Conservation (phyloP, 1,140 invertebrate genomes). For the Tetranychus cinnabarinus region DNA sequence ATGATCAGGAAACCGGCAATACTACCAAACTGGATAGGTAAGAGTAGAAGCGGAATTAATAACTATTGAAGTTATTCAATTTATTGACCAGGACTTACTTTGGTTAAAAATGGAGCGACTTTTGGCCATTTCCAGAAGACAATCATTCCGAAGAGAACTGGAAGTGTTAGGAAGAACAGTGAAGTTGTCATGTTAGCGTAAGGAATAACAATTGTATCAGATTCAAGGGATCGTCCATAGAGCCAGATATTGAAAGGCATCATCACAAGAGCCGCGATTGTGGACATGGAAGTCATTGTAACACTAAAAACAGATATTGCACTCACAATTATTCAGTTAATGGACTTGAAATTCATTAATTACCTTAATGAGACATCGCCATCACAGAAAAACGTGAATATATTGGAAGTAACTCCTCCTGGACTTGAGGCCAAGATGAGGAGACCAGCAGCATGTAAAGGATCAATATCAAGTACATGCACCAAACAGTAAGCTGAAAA, state of each 20-base stretch:
- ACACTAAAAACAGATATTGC: slow-evolving; percentile 15
- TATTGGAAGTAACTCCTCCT: slow-evolving; percentile 22
- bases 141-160: slow-evolving; percentile 19
- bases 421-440: slow-evolving; percentile 21
- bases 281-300: slow-evolving; percentile 21
- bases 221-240: slow-evolving; percentile 19
- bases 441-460: slow-evolving; percentile 15
- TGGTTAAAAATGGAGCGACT: slow-evolving; percentile 16
- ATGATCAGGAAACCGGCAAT: slow-evolving; percentile 15
- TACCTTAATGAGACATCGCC: slow-evolving; percentile 23
- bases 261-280: slow-evolving; percentile 19
- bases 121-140: slow-evolving; percentile 18
- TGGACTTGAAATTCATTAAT: no score
- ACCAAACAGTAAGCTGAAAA: slow-evolving; percentile 18
- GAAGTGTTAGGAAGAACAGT: slow-evolving; percentile 17
- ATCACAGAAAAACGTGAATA: slow-evolving; percentile 22
- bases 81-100: slow-evolving; percentile 5
- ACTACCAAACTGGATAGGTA: slow-evolving; percentile 10
- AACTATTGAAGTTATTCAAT: no score
- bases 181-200: slow-evolving; percentile 20
- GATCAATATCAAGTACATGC: slow-evolving; percentile 8
- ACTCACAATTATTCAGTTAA: background rate
- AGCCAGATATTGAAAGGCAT: slow-evolving; percentile 22
- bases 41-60: background rate
- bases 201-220: slow-evolving; percentile 18